Conservation (phyloP, 2,888 invertebrate genomes). For the Synergus laeviventris region DNA sequence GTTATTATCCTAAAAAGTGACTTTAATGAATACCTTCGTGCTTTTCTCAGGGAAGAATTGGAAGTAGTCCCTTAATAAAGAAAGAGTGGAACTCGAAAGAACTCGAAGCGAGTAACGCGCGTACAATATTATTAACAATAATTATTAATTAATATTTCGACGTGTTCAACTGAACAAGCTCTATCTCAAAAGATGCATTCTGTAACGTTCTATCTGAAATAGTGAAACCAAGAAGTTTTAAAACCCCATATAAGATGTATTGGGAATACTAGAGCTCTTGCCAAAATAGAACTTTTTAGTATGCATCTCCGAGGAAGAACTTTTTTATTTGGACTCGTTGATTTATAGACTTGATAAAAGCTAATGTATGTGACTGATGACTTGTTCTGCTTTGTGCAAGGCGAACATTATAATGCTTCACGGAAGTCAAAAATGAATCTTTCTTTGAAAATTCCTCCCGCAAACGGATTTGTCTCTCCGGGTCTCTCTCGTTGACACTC, state of each 20-base stretch:
- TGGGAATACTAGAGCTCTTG: background rate
- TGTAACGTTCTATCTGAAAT: background rate
- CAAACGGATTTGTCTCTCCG: constrained; percentile 6
- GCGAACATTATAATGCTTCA: constrained; percentile 63
- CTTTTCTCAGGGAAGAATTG: constrained; percentile 5
- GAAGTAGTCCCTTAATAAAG: constrained; percentile 5
- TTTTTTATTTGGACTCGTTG: background rate
- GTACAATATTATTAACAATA: constrained; percentile 33
- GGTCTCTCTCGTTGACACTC: constrained; percentile 41
- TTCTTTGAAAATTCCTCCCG: constrained; percentile 43
- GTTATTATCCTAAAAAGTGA: background rate
- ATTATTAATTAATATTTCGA: constrained; percentile 17
- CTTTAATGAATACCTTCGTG: constrained; percentile 12
- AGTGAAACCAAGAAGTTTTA: background rate
- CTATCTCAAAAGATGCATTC: background rate
- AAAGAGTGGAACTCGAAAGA: constrained; percentile 25
- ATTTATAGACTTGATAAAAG: constrained; percentile 35
- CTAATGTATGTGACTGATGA: constrained; percentile 56
- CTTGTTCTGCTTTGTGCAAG: constrained; percentile 63
- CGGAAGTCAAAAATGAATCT: constrained; percentile 59
- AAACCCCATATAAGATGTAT: background rate
- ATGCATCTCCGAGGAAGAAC: background rate
- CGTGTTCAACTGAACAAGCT: background rate
- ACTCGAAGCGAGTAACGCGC: constrained; percentile 23
- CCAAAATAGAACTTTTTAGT: background rate